These are phyloP conservation scores for Chlorops oryzae DNA, from an alignment of 1,140 invertebrate species.

Conservation along the genomic window DNA sequence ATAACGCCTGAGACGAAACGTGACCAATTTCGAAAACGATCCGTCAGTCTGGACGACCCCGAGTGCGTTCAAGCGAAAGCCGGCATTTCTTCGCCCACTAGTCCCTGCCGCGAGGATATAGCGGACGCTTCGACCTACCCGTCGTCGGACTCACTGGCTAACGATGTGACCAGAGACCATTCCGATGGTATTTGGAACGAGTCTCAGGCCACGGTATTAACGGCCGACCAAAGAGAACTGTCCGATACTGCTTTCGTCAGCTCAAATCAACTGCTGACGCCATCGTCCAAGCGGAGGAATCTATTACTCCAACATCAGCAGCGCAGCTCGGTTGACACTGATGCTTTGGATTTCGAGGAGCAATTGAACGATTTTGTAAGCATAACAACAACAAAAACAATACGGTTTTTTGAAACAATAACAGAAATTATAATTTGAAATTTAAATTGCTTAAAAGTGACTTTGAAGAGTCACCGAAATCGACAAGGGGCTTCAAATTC, in stretches of 20 bases:
- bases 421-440: too few relatives aligned
- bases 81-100: slow-evolving; percentile 51
- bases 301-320: slow-evolving; percentile 74
- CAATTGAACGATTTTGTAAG: slow-evolving; percentile 51
- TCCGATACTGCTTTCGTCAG: slow-evolving; percentile 49
- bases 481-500: too few relatives aligned
- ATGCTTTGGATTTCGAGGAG: slow-evolving; percentile 67
- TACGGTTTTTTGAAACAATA: too few relatives aligned
- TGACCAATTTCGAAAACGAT: slow-evolving; percentile 55
- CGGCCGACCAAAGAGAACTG: slow-evolving; percentile 52
- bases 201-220: slow-evolving; percentile 74
- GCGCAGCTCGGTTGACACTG: slow-evolving; percentile 75
- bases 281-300: slow-evolving; percentile 68
- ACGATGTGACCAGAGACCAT: slow-evolving; percentile 69
- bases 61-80: slow-evolving; percentile 7
- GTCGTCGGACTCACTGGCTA: slow-evolving; percentile 71
- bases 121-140: slow-evolving; percentile 61
- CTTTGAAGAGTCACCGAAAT: too few relatives aligned
- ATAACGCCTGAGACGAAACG: slow-evolving; percentile 21
- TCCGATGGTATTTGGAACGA: slow-evolving; percentile 83
- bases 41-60: slow-evolving; percentile 55
- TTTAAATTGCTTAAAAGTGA: too few relatives aligned
- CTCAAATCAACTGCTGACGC: slow-evolving; percentile 57
- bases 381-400: too few relatives aligned
- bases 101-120: slow-evolving; percentile 48